Base-by-base conservation (phyloP, 1,140 invertebrate species). In the Papilio xuthus region DNA sequence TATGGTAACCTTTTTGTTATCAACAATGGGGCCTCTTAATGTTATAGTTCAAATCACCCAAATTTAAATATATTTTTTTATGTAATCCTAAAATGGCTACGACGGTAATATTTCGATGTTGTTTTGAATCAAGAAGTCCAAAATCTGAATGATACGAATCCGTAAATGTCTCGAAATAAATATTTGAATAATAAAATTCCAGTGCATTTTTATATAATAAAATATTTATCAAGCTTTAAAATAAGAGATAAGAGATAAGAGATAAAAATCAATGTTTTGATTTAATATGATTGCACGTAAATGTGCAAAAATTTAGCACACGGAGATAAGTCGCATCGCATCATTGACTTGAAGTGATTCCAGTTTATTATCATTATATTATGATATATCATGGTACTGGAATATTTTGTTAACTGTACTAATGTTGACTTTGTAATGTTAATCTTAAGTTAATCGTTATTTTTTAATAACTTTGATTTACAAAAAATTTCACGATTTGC, bases 301-400 rank as follows among this genome's bases (percentile, higher is more conserved):
- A 67, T 67, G 60, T 67, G 60, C 60, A 15, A 67, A 67, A 67
- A 67, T 28, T 28, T 67, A 67, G 60, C 26, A 67, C 60, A 67
- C 60, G 26, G 26, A 67, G 60, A 60, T 60, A 60, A 60, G 0
- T 60, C 56, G 56, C 56, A 60, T 60, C 56, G 56, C 56, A 60
- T 60, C 56, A 60, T 60, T 26, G 23, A 60, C 9, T 60, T 60
- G 20, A 60, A 60, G 56, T 60, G 23, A 26, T 26, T 26, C 23
- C 56, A 26, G 9, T 60, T 60, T 26, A 26, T 60, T 60, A 60
- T 60, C 23, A 13, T n/a, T 26, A 13, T 60, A 13, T 60, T 60
- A 60, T 60, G 26, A 26, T 15, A 20, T 13, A 10, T 20, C 50
- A 20, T 56, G 18, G n/a, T 60, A 60, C 10, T 60, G 6, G 18